A percentile compares a stretch with the other conserved stretches of the same genome.
Conservation (phyloP, 2,797 vertebrate species). For the Sus cebifrons region DNA sequence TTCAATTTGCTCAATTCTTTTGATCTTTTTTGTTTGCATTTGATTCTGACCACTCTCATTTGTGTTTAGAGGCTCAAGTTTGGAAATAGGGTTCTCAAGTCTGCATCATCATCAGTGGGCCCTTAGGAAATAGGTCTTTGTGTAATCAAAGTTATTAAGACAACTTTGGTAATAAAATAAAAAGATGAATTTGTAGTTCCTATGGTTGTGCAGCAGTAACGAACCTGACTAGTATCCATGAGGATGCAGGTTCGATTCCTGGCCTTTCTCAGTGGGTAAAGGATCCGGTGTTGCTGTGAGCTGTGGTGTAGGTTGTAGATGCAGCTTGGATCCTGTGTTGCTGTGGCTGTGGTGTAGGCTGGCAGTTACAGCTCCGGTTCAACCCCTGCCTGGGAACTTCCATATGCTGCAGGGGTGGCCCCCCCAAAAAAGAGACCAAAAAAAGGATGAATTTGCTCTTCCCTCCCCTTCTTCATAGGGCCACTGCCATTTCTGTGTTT, state of each 20-base stretch:
- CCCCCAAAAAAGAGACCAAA: not conserved
- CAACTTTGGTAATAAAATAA: not conserved
- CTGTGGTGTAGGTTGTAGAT: too few relatives aligned
- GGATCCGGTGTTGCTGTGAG: too few relatives aligned
- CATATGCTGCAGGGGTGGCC: too few relatives aligned
- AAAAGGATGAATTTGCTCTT: not conserved
- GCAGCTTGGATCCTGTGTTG: too few relatives aligned
- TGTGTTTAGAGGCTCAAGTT: not conserved
- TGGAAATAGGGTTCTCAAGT: not conserved
- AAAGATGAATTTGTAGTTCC: not conserved
- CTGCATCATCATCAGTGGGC: accelerated
- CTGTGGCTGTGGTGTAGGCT: too few relatives aligned
- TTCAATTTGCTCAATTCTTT: not conserved
- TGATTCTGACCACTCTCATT: not conserved
- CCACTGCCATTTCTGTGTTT: not conserved
- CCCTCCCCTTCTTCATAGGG: accelerated
- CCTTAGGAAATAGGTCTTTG: not conserved
- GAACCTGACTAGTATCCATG: too few relatives aligned
- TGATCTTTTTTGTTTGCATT: not conserved
- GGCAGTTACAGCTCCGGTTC: too few relatives aligned
- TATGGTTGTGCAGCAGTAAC: too few relatives aligned
- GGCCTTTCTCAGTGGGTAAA: too few relatives aligned
- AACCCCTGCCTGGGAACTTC: too few relatives aligned
- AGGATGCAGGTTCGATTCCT: too few relatives aligned
- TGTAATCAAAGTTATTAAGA: not conserved